Percentiles rank a stretch among this genome's conserved stretches.
These are phyloP conservation scores for Creontiades dilutus DNA, from an alignment of 2,888 invertebrate genomes.

Conservation along the genomic window DNA sequence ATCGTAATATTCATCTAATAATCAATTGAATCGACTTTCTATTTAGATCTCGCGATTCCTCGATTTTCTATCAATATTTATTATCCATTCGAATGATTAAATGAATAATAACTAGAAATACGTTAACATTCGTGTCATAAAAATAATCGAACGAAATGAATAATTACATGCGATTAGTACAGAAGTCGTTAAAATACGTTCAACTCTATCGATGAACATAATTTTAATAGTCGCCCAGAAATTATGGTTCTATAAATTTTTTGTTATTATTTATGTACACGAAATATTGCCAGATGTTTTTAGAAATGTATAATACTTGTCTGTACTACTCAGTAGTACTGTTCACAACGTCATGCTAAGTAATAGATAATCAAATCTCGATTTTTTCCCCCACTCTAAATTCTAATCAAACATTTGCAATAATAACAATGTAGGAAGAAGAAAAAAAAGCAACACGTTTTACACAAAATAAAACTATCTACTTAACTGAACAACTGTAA, in stretches of 20 bases:
- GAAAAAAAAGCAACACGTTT: neutral
- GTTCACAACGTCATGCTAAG: neutral
- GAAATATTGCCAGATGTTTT: constrained; percentile 4
- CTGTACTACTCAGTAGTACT: constrained; percentile 5
- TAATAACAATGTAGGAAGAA: neutral
- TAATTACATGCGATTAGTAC: neutral
- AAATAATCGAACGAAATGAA: neutral
- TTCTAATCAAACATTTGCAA: neutral
- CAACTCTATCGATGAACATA: neutral
- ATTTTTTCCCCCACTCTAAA: neutral
- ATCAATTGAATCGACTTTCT: neutral
- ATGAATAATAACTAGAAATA: neutral
- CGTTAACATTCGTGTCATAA: neutral
- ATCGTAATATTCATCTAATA: neutral
- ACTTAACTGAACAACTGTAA: neutral
- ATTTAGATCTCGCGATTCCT: neutral
- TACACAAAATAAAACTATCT: constrained; percentile 27
- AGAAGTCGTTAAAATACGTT: neutral
- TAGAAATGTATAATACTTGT: constrained; percentile 21
- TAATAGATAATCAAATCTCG: neutral
- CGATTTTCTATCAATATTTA: neutral
- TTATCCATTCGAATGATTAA: neutral
- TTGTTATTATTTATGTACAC: constrained; percentile 8
- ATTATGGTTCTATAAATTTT: neutral
- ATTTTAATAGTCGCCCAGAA: constrained; percentile 3